Evolutionary conservation across 2,797 vertebrate species (phyloP), one percentile per base, ranked within the genome.

Genomic region (Meriones psammophilus): DNA sequence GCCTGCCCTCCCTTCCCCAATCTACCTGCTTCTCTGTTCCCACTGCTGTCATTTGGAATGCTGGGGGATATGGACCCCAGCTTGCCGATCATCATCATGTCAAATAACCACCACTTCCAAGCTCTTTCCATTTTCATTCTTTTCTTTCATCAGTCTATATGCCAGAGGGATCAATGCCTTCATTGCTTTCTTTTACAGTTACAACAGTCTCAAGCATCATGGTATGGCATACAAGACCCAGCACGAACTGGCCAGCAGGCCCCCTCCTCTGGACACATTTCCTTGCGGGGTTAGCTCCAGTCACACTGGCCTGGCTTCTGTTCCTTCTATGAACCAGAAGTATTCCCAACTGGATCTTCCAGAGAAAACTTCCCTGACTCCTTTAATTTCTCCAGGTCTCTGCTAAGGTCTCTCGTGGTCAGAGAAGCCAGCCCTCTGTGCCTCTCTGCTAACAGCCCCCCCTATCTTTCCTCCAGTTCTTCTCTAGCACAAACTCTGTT

Each of bases 181-280:
- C 24, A 10, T 1, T 0, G 2, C 12, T 73, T 73, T 80, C 33
- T 78, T 36, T 30, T 15, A 36, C 26, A 60, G 64, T 92, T 14
- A 20, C 10, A 58, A 46, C 39, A 80, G 66, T 74, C 12, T 50
- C 14, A 85, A 36, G 62, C 22, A 13, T 64, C 10, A 2, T 9
- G 4, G 14, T 3, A 0, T 2, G 30, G 62, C n/a, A 24, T 13
- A 3, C 1, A 17, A 94, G 60, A 20, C 74, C 60, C 58, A 9
- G 1, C 28, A 1, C 4, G 58, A 3, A 17, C 17, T 0, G 30
- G 22, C 76, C 1, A 5, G 36, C 17, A 1, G 0, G 54, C 33
- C 2, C 46, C 28, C 81, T 58, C 66, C 64, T 14, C 54, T 66
- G 8, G 24, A 80, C 24, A 79, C n/a, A 9, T 0, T 0, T 13